Evolutionary conservation across 2,888 invertebrate genomes (phyloP), one percentile per base, ranked within the genome.

Genomic region (Apodemia mormo): DNA sequence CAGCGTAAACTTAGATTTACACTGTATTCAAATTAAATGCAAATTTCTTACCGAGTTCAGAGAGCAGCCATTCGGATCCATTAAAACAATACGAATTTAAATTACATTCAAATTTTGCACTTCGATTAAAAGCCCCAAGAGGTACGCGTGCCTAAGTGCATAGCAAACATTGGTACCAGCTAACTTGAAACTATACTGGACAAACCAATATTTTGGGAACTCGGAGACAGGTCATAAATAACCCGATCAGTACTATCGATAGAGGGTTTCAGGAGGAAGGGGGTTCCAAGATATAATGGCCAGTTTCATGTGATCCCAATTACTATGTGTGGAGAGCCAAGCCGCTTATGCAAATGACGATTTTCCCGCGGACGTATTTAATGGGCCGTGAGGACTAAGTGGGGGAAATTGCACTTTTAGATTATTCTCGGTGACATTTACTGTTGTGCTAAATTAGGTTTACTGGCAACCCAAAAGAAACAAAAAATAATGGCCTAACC

Each of bases 311-410:
- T 89, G 90, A 90, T 90, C 89, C 89, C 90, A 92, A 92, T 91
- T 92, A 92, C 91, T 85, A 86, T 86, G 90, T 89, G 90, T 87
- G 86, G 88, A 87, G 89, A 87, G 84, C 86, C 87, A 89, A 92
- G 91, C 92, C 92, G 92, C 89, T 93, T 93, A 93, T 93, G 92
- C 92, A 93, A 92, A 93, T 92, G 89, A 87, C 86, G 89, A 88
- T 87, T 89, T 58, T 87, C 86, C 86, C 89, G 90, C 88, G 92
- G 88, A 92, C 91, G 86, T 89, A 84, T 88, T 92, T 93, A 92
- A 93, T 93, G 92, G 92, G 76, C 85, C 88, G 80, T 90, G 80
- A 72, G 79, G 81, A 77, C 65, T 61, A 52, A 76, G 76, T 75
- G 77, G 74, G 76, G 76, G 82, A 81, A 58, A 58, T 58, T 92